phyloP scores from a whole-genome alignment of 1,140 invertebrate genomes.

The Centruroides sculpturatus region DNA sequence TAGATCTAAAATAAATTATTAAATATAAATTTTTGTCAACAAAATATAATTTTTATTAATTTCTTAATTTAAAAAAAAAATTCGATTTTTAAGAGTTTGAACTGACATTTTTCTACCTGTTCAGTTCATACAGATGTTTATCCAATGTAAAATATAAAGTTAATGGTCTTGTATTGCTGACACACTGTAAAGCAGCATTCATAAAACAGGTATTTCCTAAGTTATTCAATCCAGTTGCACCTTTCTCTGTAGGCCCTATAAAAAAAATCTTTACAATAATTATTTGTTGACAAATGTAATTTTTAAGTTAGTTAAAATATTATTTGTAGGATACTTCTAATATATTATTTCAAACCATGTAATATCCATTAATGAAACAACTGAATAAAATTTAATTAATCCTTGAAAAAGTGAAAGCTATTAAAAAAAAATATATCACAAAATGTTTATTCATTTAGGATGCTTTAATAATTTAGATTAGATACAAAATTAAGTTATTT shows the following conservation, averaged over 20 bases:
- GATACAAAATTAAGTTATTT: no score
- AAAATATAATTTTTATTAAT: not conserved
- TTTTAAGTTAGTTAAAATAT: no score
- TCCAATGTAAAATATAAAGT: slow-evolving; percentile 49
- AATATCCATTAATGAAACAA: no score
- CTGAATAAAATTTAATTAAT: no score
- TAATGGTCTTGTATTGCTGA: slow-evolving; percentile 57
- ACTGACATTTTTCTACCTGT: slow-evolving; percentile 35
- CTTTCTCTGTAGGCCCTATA: slow-evolving; percentile 33
- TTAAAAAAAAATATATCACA: no score
- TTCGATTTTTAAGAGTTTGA: not conserved
- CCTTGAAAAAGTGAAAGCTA: no score
- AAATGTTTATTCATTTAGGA: no score
- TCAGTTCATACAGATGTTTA: slow-evolving; percentile 49
- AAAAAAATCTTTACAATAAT: no score
- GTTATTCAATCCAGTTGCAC: slow-evolving; percentile 42
- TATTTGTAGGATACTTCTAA: no score
- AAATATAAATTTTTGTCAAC: slow-evolving; percentile 1
- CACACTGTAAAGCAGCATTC: slow-evolving; percentile 49
- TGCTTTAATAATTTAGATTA: no score
- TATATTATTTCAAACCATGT: no score
- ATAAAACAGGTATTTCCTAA: slow-evolving; percentile 42
- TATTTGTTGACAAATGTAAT: no score
- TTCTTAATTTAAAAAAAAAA: not conserved
- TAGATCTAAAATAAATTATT: slow-evolving; percentile 33